phyloP scores from a whole-genome alignment of 1,140 invertebrate genomes.

The Brachionus angularis region DNA sequence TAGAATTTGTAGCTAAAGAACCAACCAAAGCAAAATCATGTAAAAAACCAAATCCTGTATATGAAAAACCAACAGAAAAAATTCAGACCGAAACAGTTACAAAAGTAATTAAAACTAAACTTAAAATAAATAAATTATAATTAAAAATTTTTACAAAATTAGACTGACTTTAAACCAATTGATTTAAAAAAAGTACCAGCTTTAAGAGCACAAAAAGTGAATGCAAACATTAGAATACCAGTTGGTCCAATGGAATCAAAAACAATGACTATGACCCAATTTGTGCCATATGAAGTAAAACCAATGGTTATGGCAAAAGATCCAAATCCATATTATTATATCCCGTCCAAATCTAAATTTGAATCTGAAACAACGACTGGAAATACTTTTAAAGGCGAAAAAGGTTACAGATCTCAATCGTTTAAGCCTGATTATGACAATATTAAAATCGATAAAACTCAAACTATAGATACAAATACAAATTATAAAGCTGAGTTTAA shows the following conservation, averaged over 20 bases:
- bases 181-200: slow-evolving; percentile 11
- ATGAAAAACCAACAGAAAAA: slow-evolving; percentile 13
- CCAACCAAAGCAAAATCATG: neutral
- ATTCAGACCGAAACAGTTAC: slow-evolving; percentile 12
- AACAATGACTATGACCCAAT: slow-evolving; percentile 3
- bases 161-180: slow-evolving; percentile 25
- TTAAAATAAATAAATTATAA: neutral
- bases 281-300: slow-evolving; percentile 3
- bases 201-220: neutral
- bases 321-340: slow-evolving; percentile 13
- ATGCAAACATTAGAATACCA: neutral
- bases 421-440: neutral
- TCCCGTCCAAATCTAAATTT: neutral
- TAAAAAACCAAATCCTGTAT: slow-evolving; percentile 1
- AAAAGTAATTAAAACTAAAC: neutral
- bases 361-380: neutral
- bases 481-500: slow-evolving; percentile 18
- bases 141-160: neutral
- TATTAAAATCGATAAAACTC: slow-evolving; percentile 15
- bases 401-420: neutral
- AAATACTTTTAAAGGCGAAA: neutral
- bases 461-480: neutral
- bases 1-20: slow-evolving; percentile 2
- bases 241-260: neutral
- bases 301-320: neutral